These are phyloP conservation scores for Squalus acanthias DNA, from an alignment of 2,797 vertebrate genomes.

Conservation along the genomic window DNA sequence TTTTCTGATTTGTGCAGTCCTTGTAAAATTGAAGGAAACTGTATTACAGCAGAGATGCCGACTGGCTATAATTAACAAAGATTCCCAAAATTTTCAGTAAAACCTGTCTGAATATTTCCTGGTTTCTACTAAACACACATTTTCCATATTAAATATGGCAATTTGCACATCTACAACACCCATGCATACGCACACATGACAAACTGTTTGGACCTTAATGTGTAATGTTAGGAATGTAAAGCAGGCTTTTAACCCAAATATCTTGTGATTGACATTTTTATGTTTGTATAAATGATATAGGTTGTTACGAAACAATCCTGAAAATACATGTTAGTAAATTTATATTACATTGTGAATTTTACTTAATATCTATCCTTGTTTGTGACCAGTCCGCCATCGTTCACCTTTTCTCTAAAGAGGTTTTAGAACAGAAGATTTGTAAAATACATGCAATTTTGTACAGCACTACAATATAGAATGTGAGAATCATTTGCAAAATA, in stretches of 20 bases:
- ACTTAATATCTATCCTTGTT: neutral
- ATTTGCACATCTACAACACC: neutral
- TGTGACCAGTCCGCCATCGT: neutral
- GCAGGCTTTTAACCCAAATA: neutral
- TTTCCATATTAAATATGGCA: neutral
- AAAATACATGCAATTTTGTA: neutral
- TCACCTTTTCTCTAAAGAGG: slow-evolving; percentile 5
- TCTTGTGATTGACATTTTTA: neutral
- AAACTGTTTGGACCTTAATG: neutral
- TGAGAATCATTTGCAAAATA: neutral
- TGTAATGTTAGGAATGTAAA: neutral
- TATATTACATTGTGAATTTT: neutral
- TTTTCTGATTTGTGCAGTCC: neutral
- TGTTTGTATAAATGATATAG: neutral
- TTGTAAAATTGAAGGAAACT: neutral
- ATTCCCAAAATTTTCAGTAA: neutral
- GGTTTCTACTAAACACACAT: neutral
- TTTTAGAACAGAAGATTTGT: neutral
- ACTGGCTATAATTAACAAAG: neutral
- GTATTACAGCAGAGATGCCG: neutral
- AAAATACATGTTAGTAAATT: neutral
- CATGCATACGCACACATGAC: neutral
- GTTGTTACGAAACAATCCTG: neutral
- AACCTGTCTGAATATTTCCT: neutral
- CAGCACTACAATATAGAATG: neutral